Evolutionary conservation across 2,888 invertebrate genomes (phyloP).

Genomic region (Lasioglossum pauxillum): DNA sequence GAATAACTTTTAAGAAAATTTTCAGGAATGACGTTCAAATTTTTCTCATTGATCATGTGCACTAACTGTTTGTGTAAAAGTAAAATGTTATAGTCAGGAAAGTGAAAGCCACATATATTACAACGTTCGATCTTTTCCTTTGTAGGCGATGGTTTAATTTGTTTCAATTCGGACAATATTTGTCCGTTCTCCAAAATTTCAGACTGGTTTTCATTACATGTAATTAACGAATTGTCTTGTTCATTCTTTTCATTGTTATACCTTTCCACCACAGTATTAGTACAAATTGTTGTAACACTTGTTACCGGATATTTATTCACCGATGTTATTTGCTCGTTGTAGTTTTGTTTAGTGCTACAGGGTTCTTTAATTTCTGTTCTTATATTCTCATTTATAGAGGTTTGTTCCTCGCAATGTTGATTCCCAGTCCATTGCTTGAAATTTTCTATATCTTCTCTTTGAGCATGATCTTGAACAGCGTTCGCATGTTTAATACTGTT

Average conservation of each 20-base stretch:
- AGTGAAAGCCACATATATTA: conserved; percentile 90
- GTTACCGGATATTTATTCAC: conserved; percentile 28
- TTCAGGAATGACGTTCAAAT: conserved; percentile 73
- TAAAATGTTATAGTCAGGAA: conserved; percentile 89
- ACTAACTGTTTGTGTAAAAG: conserved; percentile 91
- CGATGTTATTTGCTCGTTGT: conserved; percentile 26
- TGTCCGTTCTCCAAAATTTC: conserved; percentile 30
- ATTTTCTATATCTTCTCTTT: conserved; percentile 77
- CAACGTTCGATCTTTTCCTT: conserved; percentile 85
- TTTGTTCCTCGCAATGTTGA: conserved; percentile 43
- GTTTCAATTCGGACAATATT: conserved; percentile 63
- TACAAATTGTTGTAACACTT: conserved; percentile 17
- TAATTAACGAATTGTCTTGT: conserved; percentile 27
- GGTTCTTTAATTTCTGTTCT: conserved; percentile 27
- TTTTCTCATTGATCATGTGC: conserved; percentile 82
- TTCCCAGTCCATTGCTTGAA: conserved; percentile 57
- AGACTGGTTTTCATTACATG: conserved; percentile 27
- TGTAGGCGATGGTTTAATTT: conserved; percentile 74
- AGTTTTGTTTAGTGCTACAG: conserved; percentile 15
- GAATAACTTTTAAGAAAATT: conserved; percentile 86
- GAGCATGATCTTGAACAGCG: conserved; percentile 47
- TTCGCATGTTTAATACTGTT: conserved; percentile 42
- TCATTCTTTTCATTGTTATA: conserved; percentile 28
- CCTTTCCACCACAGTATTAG: conserved; percentile 30
- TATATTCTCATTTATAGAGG: conserved; percentile 19